Evolutionary conservation across 2,888 invertebrate species (phyloP).

Genomic region (Timandra comae): DNA sequence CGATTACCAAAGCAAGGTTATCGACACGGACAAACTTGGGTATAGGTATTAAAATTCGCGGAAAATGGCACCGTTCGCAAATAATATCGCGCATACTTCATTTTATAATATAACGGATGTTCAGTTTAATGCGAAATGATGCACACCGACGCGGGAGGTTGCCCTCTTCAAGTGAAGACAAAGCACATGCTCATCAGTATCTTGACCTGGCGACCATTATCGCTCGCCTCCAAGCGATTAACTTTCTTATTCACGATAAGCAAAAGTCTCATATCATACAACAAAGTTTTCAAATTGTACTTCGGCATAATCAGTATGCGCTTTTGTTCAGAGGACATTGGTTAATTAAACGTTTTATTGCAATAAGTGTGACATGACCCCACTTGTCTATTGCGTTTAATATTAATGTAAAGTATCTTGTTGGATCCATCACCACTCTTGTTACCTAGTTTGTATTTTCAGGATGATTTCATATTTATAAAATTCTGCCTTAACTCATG

Average conservation of each 20-base stretch:
- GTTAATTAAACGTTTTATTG: conserved; percentile 31
- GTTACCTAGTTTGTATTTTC: too few relatives aligned
- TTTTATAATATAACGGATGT: conserved; percentile 30
- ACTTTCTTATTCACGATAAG: conserved; percentile 13
- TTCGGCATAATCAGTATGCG: conserved; percentile 39
- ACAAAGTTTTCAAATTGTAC: conserved; percentile 22
- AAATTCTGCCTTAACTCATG: too few relatives aligned
- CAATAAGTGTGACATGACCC: conserved; percentile 8
- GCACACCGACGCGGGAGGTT: conserved; percentile 42
- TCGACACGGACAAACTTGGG: too few relatives aligned
- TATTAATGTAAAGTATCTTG: too few relatives aligned
- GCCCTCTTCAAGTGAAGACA: conserved; percentile 28
- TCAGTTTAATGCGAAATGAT: conserved; percentile 37
- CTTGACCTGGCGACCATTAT: conserved; percentile 35
- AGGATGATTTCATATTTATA: too few relatives aligned
- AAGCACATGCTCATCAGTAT: conserved; percentile 40
- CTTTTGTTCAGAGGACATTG: conserved; percentile 30
- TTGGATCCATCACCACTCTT: too few relatives aligned
- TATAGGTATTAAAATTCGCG: too few relatives aligned
- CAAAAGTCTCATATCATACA: conserved; percentile 17
- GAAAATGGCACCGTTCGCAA: too few relatives aligned
- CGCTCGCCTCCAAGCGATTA: conserved; percentile 15
- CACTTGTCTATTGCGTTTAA: neutral
- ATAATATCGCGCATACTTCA: too few relatives aligned
- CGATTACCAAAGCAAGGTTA: too few relatives aligned